A percentile compares a stretch with the other conserved stretches of the same genome.
These are phyloP conservation scores for Passer montanus DNA, from an alignment of 2,113 vertebrate genomes.

Conservation along the genomic window DNA sequence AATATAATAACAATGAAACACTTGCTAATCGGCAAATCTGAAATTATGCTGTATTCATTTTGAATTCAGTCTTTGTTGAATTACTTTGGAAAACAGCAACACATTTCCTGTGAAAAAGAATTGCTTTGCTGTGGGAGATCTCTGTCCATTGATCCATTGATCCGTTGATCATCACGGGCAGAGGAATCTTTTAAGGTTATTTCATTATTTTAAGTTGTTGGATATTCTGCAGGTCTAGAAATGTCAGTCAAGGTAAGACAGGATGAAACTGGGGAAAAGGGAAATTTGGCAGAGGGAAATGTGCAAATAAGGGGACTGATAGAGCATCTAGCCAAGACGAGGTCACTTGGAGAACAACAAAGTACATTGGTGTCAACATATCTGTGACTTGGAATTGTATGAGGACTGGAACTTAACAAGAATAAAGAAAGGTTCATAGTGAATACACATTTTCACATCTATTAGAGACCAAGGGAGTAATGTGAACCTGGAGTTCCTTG, in stretches of 20 bases:
- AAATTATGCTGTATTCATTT: not conserved
- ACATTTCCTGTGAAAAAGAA: not conserved
- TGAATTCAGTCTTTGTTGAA: not conserved
- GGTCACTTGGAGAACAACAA: not conserved
- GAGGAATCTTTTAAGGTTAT: not conserved
- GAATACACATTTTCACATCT: not conserved
- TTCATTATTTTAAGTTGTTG: not conserved
- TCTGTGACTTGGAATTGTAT: not conserved
- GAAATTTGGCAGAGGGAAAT: not conserved
- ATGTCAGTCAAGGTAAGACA: not conserved
- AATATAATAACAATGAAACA: not conserved
- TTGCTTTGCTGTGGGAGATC: not conserved
- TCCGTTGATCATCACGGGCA: not conserved
- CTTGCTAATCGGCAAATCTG: not conserved
- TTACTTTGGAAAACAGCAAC: not conserved
- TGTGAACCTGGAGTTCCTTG: not conserved
- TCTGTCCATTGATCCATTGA: not conserved
- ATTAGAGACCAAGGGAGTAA: not conserved
- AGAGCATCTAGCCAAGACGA: not conserved
- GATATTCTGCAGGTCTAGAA: not conserved
- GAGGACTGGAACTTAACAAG: not conserved
- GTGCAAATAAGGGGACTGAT: accelerated
- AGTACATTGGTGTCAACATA: not conserved
- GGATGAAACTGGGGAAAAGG: not conserved
- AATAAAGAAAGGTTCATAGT: not conserved